Evolutionary conservation across 2,113 vertebrate genomes (phyloP).

Genomic region (Probosciger aterrimus): DNA sequence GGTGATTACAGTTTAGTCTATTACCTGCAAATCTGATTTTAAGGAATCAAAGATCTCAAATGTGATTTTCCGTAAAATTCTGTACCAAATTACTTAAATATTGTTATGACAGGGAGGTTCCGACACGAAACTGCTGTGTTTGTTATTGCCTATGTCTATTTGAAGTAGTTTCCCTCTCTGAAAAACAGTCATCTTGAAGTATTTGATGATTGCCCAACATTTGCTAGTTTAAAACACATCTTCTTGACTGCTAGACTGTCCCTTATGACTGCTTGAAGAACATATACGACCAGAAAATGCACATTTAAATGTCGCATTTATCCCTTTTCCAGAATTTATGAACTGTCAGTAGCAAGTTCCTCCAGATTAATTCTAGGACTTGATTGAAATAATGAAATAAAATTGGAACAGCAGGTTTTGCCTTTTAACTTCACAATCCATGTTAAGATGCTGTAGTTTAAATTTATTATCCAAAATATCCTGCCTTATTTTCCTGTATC

Average conservation of each 20-base stretch:
- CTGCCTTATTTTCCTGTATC: not conserved
- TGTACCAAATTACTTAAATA: not conserved
- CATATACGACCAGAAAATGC: not conserved
- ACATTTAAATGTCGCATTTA: not conserved
- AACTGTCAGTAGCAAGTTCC: not conserved
- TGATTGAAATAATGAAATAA: not conserved
- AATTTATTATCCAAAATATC: not conserved
- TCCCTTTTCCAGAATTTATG: not conserved
- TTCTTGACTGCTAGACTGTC: not conserved
- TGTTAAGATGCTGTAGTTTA: not conserved
- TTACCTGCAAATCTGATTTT: slow-evolving; percentile 37
- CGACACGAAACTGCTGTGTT: not conserved
- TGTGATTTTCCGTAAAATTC: not conserved
- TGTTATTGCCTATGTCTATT: not conserved
- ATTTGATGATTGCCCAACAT: not conserved
- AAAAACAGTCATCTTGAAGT: not conserved
- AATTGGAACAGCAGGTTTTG: not conserved
- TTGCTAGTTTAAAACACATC: not conserved
- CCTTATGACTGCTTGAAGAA: not conserved
- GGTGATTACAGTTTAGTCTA: slow-evolving; percentile 1
- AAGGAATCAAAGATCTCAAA: not conserved
- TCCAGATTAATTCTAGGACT: not conserved
- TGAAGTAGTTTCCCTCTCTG: not conserved
- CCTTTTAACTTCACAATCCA: not conserved
- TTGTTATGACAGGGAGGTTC: not conserved